phyloP scores from a whole-genome alignment of 2,888 invertebrate species.

The Platycnemis pennipes region DNA sequence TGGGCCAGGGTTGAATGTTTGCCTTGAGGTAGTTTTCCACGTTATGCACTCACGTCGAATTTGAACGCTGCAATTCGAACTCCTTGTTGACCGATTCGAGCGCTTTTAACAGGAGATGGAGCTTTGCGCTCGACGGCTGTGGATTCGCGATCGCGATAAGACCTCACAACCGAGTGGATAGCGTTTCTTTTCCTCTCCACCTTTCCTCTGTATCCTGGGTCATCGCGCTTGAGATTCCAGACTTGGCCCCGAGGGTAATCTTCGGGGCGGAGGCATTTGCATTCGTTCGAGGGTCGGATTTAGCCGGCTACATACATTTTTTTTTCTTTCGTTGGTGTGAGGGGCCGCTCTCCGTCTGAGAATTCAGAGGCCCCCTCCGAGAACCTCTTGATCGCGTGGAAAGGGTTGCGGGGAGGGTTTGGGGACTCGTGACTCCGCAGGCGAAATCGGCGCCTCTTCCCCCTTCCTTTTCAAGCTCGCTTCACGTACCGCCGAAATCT shows the following conservation, averaged over 20 bases:
- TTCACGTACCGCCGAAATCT: not conserved
- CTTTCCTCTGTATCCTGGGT: not conserved
- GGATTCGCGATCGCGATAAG: not conserved
- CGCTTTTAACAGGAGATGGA: no score
- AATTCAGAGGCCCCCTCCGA: no score
- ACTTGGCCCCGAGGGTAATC: conserved; percentile 19
- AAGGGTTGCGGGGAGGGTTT: not conserved
- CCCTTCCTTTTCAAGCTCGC: not conserved
- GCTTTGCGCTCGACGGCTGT: not conserved
- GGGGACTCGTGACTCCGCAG: not conserved
- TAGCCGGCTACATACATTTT: conserved; percentile 7
- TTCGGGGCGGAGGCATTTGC: not conserved
- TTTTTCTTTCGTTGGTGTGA: not conserved
- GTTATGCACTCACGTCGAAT: no score
- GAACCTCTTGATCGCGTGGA: no score
- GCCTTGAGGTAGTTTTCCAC: no score
- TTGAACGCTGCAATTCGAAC: no score
- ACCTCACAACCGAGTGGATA: not conserved
- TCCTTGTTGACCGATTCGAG: no score
- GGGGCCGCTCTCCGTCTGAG: not conserved
- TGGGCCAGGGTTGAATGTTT: no score
- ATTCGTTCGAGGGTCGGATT: not conserved
- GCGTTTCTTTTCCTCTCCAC: not conserved
- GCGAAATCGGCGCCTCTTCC: not conserved
- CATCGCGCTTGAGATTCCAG: conserved; percentile 22